Conservation (phyloP, 2,888 invertebrate genomes). For the Salticus scenicus region DNA sequence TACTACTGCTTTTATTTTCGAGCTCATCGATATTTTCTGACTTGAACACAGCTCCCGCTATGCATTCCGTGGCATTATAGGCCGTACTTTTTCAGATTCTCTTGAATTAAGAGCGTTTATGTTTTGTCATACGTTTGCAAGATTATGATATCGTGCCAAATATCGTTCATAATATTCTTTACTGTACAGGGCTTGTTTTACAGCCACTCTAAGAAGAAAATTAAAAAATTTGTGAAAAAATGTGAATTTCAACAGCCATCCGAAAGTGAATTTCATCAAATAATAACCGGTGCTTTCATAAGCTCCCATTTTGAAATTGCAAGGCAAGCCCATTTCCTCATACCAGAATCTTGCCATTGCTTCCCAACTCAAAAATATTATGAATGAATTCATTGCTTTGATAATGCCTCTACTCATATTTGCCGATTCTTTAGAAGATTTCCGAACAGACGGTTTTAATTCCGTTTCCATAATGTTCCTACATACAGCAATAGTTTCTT, state of each 20-base stretch:
- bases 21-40: too few relatives aligned
- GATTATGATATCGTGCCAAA: conserved; percentile 35
- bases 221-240: conserved; percentile 64
- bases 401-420: conserved; percentile 69
- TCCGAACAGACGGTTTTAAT: conserved; percentile 60
- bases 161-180: conserved; percentile 64
- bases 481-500: conserved; percentile 68
- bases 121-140: conserved; percentile 38
- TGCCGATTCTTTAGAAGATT: conserved; percentile 52
- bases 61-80: too few relatives aligned
- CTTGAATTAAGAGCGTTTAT: background rate
- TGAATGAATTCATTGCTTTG: conserved; percentile 67
- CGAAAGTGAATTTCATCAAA: conserved; percentile 65
- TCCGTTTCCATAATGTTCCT: conserved; percentile 58
- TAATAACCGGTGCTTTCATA: conserved; percentile 62
- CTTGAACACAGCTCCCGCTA: too few relatives aligned
- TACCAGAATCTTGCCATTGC: conserved; percentile 69
- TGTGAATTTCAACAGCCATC: conserved; percentile 41
- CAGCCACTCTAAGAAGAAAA: conserved; percentile 56
- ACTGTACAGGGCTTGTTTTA: conserved; percentile 48
- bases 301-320: conserved; percentile 45
- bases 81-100: too few relatives aligned
- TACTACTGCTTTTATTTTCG: too few relatives aligned
- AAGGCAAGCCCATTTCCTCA: conserved; percentile 59
- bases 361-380: conserved; percentile 69